Percentiles rank a stretch among this genome's conserved stretches.
Conservation (phyloP, 2,888 invertebrate genomes). For the Eristalinus sepulchralis region DNA sequence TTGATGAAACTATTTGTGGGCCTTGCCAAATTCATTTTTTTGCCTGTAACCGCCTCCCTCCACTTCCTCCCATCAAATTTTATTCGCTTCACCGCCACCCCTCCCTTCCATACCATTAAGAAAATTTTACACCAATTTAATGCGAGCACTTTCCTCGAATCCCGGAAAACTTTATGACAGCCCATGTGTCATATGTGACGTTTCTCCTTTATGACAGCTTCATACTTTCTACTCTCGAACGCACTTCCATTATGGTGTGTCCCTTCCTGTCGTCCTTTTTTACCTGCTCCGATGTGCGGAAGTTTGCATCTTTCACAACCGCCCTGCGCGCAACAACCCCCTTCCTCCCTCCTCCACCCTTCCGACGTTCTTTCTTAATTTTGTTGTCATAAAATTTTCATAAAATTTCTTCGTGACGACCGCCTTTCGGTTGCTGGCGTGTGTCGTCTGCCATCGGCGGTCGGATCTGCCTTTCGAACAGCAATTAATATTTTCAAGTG, state of each 20-base stretch:
- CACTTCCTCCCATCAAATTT: background rate
- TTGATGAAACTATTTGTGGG: background rate
- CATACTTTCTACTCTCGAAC: background rate
- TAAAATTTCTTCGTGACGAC: constrained; percentile 38
- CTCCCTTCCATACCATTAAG: background rate
- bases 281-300: background rate
- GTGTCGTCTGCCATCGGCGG: constrained; percentile 1
- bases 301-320: background rate
- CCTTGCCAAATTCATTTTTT: background rate
- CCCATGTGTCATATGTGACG: constrained; percentile 5
- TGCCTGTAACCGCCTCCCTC: background rate
- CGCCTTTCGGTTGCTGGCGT: constrained; percentile 29
- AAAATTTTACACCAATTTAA: constrained; percentile 16
- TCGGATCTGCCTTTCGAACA: constrained; percentile 46
- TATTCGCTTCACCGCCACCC: background rate
- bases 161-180: background rate
- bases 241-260: background rate
- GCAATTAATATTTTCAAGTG: constrained; percentile 71
- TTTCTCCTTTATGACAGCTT: background rate
- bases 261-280: background rate
- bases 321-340: background rate
- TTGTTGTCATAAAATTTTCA: constrained; percentile 48
- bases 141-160: background rate
- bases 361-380: constrained; percentile 13
- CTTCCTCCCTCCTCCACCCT: background rate